Conservation (phyloP, 2,797 vertebrate species). For the Rallus crepitans region DNA sequence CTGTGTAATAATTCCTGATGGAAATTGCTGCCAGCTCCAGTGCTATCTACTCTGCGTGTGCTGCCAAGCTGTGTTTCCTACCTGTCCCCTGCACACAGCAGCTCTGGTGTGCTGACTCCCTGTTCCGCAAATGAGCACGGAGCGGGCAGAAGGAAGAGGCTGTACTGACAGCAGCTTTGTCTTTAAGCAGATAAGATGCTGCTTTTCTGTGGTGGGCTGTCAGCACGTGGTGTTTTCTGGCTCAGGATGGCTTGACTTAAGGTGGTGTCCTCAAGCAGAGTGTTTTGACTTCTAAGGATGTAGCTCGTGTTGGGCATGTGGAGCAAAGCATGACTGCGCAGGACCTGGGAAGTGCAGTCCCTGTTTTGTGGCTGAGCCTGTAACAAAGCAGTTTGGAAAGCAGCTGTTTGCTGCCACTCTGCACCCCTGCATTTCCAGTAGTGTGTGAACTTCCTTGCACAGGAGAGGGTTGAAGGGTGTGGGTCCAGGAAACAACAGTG, state of each 20-base stretch:
- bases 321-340: fast-evolving
- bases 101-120: background rate
- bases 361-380: background rate
- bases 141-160: background rate
- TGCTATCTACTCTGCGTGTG: background rate
- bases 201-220: background rate
- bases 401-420: background rate
- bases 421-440: background rate
- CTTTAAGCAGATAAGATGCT: fast-evolving
- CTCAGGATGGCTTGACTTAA: background rate
- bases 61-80: background rate
- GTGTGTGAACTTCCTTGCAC: background rate
- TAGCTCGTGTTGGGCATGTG: fast-evolving
- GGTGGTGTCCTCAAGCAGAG: background rate
- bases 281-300: background rate
- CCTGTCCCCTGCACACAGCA: background rate
- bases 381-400: background rate
- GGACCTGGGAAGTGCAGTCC: background rate
- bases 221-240: background rate
- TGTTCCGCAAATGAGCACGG: fast-evolving
- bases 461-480: background rate
- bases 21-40: background rate
- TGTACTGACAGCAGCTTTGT: fast-evolving
- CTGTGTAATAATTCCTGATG: background rate
- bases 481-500: background rate